These are phyloP conservation scores for Papilio glaucus DNA, from an alignment of 1,140 invertebrate genomes.

Conservation along the genomic window DNA sequence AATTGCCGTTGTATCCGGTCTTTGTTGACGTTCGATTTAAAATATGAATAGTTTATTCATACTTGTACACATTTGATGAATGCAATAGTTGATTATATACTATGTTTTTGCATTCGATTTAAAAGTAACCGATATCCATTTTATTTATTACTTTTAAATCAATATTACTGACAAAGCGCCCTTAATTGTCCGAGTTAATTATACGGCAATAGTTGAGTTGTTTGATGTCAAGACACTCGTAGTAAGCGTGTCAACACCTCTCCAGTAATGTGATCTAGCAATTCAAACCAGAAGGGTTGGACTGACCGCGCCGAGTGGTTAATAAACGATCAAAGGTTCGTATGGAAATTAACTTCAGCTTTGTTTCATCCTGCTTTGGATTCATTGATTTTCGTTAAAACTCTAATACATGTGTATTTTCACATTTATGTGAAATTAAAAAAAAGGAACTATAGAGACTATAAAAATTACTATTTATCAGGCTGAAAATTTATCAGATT, in stretches of 20 bases:
- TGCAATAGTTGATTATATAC: not conserved
- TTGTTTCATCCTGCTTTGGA: conserved; percentile 2
- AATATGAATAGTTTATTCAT: conserved; percentile 48
- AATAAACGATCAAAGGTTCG: conserved; percentile 58
- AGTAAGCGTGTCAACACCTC: conserved; percentile 65
- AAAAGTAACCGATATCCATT: not conserved
- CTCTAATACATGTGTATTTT: no score
- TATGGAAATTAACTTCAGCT: conserved; percentile 42
- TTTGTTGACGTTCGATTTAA: conserved; percentile 52
- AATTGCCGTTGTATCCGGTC: conserved; percentile 60
- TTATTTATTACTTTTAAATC: conserved; percentile 51
- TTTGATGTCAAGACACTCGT: conserved; percentile 66
- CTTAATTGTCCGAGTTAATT: conserved; percentile 57
- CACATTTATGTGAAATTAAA: no score
- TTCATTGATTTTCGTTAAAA: not conserved
- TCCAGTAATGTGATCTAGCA: conserved; percentile 65
- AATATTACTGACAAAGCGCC: conserved; percentile 38
- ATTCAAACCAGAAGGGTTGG: conserved; percentile 61
- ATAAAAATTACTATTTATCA: no score
- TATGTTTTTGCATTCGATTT: conserved; percentile 13
- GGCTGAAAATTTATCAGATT: no score
- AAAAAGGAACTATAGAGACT: no score
- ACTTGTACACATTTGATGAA: not conserved
- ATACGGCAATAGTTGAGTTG: conserved; percentile 58
- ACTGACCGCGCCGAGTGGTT: conserved; percentile 64